A percentile compares a stretch with the other conserved stretches of the same genome.
phyloP scores from a whole-genome alignment of 2,113 vertebrate species.

The Nothoprocta pentlandii region DNA sequence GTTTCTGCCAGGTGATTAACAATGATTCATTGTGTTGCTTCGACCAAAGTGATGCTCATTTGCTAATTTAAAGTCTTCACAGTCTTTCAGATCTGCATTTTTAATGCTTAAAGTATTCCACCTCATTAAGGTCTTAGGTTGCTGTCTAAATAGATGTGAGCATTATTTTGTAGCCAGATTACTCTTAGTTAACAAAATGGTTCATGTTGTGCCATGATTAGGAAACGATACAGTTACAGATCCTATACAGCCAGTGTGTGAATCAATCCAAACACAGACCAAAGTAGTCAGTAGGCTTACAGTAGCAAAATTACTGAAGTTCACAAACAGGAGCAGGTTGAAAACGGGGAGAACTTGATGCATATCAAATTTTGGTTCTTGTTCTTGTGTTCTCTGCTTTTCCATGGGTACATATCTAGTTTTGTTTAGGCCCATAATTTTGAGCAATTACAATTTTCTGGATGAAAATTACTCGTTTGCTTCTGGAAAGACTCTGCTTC shows the following conservation, averaged over 20 bases:
- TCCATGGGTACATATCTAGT: rapidly evolving
- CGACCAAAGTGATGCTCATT: constrained; percentile 49
- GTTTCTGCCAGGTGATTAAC: constrained; percentile 68
- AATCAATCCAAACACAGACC: constrained; percentile 14
- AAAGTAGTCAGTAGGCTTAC: not conserved
- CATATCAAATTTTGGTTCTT: not conserved
- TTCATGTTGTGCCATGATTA: constrained; percentile 61
- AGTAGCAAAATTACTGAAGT: not conserved
- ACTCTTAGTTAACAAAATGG: constrained; percentile 62
- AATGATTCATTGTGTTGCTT: constrained; percentile 71
- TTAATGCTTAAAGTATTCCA: constrained; percentile 54
- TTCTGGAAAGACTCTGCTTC: not conserved
- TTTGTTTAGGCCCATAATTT: not conserved
- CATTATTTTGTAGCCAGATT: constrained; percentile 25
- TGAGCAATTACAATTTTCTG: rapidly evolving
- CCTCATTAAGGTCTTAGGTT: constrained; percentile 26
- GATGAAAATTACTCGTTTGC: not conserved
- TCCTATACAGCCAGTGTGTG: constrained; percentile 29
- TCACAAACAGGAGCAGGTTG: not conserved
- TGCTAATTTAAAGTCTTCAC: constrained; percentile 65
- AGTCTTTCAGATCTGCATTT: constrained; percentile 50
- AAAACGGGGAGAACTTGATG: not conserved
- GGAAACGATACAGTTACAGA: constrained; percentile 33
- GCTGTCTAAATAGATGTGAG: constrained; percentile 64
- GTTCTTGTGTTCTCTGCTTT: not conserved